Percentiles rank a stretch among this genome's conserved stretches.
Evolutionary conservation across 2,797 vertebrate genomes (phyloP).

Genomic region (Emydoidea blandingii): DNA sequence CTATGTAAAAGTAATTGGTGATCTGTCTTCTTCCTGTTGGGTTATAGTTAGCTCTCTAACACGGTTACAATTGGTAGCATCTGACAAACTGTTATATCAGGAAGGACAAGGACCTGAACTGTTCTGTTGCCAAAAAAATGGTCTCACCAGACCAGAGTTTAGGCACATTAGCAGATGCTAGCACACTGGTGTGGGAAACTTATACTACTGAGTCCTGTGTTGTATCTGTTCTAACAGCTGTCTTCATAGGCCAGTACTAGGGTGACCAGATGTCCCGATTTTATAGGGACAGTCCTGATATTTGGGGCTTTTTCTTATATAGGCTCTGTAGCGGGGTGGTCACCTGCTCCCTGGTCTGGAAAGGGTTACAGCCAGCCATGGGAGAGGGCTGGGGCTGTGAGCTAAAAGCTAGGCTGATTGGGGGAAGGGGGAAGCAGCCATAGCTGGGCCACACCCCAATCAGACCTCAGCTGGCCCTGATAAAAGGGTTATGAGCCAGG

Average conservation of each 20-base stretch:
- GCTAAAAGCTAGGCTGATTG: too few relatives aligned
- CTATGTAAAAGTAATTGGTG: not conserved
- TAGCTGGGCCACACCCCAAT: too few relatives aligned
- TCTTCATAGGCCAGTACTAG: not conserved
- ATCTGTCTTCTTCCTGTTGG: not conserved
- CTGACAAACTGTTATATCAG: not conserved
- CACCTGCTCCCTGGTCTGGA: too few relatives aligned
- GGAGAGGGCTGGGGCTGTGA: too few relatives aligned
- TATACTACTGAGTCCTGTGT: not conserved
- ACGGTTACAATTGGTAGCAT: not conserved
- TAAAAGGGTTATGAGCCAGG: too few relatives aligned
- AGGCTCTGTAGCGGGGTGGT: too few relatives aligned
- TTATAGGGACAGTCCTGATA: too few relatives aligned
- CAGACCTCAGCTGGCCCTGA: too few relatives aligned
- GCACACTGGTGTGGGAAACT: not conserved
- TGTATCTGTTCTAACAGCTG: not conserved
- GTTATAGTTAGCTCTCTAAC: not conserved
- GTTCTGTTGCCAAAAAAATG: not conserved
- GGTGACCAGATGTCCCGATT: too few relatives aligned
- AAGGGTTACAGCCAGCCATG: too few relatives aligned
- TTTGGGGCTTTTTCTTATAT: too few relatives aligned
- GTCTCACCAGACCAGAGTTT: not conserved
- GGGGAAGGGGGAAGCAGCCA: too few relatives aligned
- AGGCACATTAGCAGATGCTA: accelerated
- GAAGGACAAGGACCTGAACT: not conserved